Evolutionary conservation across 2,113 vertebrate species (phyloP).

Genomic region (Falco punctatus): DNA sequence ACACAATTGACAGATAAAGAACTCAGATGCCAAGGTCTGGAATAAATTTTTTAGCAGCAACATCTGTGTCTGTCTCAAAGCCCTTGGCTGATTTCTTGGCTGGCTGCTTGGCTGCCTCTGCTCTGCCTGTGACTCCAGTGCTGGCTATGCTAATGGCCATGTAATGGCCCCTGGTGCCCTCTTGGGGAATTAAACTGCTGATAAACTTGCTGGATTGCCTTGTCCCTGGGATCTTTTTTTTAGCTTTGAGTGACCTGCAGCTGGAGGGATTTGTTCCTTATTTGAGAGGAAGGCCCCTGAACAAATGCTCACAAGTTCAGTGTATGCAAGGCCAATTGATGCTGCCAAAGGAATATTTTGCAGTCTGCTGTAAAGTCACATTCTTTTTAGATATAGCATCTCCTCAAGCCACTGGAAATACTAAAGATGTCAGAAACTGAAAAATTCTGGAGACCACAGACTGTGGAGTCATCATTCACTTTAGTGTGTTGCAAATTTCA

Average conservation of each 20-base stretch:
- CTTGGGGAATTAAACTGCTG: conserved; percentile 35
- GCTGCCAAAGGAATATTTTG: neutral
- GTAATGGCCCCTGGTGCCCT: conserved; percentile 15
- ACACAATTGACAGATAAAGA: conserved; percentile 55
- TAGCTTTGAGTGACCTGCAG: conserved; percentile 13
- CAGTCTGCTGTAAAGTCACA: neutral
- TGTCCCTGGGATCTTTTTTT: neutral
- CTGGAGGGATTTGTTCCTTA: neutral
- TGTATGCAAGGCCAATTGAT: neutral
- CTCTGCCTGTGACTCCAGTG: conserved; percentile 5
- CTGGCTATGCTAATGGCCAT: conserved; percentile 33
- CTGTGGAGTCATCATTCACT: neutral
- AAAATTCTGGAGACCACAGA: neutral
- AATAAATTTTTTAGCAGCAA: conserved; percentile 76
- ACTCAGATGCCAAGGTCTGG: conserved; percentile 51
- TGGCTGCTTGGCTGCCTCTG: conserved; percentile 32
- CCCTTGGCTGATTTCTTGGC: conserved; percentile 64
- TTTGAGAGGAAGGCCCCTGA: conserved; percentile 14
- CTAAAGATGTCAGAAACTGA: neutral
- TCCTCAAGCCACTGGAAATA: neutral
- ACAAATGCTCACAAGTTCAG: neutral
- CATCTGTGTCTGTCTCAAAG: conserved; percentile 73
- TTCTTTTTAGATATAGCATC: neutral
- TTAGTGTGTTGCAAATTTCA: neutral
- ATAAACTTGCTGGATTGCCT: conserved; percentile 1